Percentiles rank a stretch among this genome's conserved stretches.
Evolutionary conservation across 2,113 vertebrate genomes (phyloP).

Genomic region (Bombycilla garrulus): DNA sequence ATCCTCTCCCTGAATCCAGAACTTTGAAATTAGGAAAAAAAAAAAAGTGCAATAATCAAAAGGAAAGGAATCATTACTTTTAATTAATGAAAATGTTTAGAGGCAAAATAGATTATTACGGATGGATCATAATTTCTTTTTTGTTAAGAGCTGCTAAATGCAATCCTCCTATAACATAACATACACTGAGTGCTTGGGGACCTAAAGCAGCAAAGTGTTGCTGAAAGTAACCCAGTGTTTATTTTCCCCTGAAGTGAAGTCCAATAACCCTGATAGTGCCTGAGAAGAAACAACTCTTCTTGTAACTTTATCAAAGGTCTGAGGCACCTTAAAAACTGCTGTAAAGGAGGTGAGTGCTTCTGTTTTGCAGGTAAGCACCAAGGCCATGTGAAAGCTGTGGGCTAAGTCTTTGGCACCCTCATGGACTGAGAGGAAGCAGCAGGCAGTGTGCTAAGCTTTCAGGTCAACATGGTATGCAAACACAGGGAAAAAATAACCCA

Average conservation of each 20-base stretch:
- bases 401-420: not conserved
- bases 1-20: not conserved
- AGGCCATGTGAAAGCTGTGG: not conserved
- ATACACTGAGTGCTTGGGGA: not conserved
- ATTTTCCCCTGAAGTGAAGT: not conserved
- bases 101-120: not conserved
- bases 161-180: not conserved
- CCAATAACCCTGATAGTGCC: not conserved
- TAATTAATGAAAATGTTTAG: not conserved
- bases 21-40: not conserved
- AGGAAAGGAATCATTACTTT: not conserved
- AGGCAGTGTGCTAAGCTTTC: not conserved
- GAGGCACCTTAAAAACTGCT: not conserved
- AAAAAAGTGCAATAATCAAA: not conserved
- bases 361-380: not conserved
- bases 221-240: not conserved
- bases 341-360: not conserved
- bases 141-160: not conserved
- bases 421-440: not conserved
- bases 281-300: not conserved
- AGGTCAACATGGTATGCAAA: not conserved
- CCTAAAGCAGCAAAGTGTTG: not conserved
- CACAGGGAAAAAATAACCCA: accelerated
- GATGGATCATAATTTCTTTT: not conserved
- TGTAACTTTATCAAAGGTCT: not conserved